Base-by-base conservation (phyloP, 30 jellyfish, hydroid and myxozoan species). In the Hydractinia symbiolongicarpus region DNA sequence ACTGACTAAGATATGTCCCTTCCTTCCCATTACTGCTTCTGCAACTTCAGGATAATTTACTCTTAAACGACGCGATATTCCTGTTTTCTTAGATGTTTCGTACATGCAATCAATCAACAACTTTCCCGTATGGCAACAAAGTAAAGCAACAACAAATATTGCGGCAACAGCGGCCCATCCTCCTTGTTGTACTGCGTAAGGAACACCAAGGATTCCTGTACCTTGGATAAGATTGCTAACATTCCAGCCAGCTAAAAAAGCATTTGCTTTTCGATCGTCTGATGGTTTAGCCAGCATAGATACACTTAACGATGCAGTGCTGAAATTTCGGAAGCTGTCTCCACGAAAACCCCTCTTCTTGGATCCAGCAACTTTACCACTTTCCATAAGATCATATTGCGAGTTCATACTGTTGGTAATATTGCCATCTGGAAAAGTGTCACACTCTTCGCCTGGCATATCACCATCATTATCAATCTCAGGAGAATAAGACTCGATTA, bases 171-270 rank as follows among this genome's bases (percentile, higher is more conserved):
- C 95, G 0, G 97, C 97, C 97, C 97, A 90, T 7, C 97, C 97
- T n/a, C 97, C 9, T 95, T 93, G 66, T 76, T 89, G 44, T 76
- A 85, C 81, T 81, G 95, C 21, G 97, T 93, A 73, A 79, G 86
- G 15, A 91, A 93, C n/a, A 82, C 90, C 49, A 90, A 93, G 60
- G 81, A 86, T 90, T 15, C 97, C 97, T 4, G 97, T 90, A 9
- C 97, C 97, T 82, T 90, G 97, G 16, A 90, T 90, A 69, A 90
- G 88, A 68, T 90, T 90, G 53, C 95, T 84, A 8, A 90, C 97
- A 64, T 90, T 90, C 97, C 97, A 90, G 20, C 97, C 97, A 1
- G 97, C 97, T n/a, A 90, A 91, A 76, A 83, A 75, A n/a, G 97
- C 92, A 2, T 91, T 77, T 8, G 97, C 97, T 51, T 86, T 67